These are phyloP conservation scores for Rhabdomys dilectus DNA, from an alignment of 2,113 vertebrate genomes.

Conservation along the genomic window DNA sequence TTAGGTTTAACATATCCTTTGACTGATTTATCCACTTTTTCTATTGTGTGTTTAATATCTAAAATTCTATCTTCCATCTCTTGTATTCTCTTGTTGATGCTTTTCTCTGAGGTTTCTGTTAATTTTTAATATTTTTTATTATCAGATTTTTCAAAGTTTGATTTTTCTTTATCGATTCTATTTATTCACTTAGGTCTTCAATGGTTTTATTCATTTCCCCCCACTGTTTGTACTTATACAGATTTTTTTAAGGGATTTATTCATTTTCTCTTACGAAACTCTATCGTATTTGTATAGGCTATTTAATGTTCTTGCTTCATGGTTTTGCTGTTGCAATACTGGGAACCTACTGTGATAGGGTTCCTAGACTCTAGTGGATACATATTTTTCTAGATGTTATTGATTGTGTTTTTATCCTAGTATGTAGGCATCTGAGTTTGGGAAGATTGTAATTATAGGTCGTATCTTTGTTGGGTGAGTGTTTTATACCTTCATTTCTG, in stretches of 20 bases:
- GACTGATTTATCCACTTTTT: background rate
- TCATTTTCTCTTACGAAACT: background rate
- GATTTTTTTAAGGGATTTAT: background rate
- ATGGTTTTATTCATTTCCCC: background rate
- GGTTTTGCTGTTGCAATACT: background rate
- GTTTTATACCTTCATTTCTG: background rate
- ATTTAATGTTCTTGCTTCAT: background rate
- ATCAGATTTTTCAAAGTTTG: background rate
- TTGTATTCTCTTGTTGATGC: background rate
- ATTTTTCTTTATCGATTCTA: background rate
- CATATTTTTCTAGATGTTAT: background rate
- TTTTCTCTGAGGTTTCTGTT: background rate
- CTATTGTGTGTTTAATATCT: background rate
- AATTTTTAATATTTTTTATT: background rate
- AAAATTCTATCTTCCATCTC: background rate
- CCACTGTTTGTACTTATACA: background rate
- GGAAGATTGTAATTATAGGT: background rate
- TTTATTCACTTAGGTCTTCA: background rate
- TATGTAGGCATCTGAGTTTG: background rate
- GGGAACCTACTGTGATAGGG: background rate
- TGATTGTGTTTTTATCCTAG: background rate
- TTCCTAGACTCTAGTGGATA: background rate
- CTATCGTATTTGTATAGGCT: background rate
- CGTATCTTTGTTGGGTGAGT: background rate
- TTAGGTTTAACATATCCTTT: background rate